Conservation (phyloP, 2,797 vertebrate species). For the Girardinus metallicus region DNA sequence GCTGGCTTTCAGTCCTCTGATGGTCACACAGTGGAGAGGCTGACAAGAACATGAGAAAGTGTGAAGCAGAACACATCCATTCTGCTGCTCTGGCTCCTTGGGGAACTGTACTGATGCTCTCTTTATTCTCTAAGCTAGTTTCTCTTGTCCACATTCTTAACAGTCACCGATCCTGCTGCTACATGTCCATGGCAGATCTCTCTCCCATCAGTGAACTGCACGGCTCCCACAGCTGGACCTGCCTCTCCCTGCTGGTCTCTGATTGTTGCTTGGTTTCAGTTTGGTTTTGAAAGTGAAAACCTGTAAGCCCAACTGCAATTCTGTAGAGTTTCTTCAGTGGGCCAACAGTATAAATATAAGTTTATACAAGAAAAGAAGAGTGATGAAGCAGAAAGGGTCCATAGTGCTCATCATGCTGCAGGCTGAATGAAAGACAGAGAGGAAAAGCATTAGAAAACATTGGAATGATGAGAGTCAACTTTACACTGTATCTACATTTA, state of each 20-base stretch:
- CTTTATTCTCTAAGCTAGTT: slow-evolving; percentile 66
- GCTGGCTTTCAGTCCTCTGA: slow-evolving; percentile 17
- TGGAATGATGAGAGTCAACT: background rate
- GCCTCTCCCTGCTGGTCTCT: slow-evolving; percentile 17
- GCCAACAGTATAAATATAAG: slow-evolving; percentile 85
- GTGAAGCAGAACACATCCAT: slow-evolving; percentile 73
- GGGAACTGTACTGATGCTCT: slow-evolving; percentile 51
- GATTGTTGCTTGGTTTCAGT: slow-evolving; percentile 50
- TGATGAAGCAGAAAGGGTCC: slow-evolving; percentile 83
- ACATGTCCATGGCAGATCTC: slow-evolving; percentile 49
- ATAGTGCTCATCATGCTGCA: slow-evolving; percentile 80
- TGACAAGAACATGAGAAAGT: slow-evolving; percentile 23
- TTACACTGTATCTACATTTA: background rate
- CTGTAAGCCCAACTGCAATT: slow-evolving; percentile 45
- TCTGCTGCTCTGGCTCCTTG: slow-evolving; percentile 47
- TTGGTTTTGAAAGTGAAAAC: slow-evolving; percentile 76
- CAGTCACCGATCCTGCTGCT: slow-evolving; percentile 67
- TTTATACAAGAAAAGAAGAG: slow-evolving; percentile 87
- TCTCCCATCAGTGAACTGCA: slow-evolving; percentile 10
- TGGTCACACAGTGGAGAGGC: slow-evolving; percentile 33
- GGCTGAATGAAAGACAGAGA: slow-evolving; percentile 73
- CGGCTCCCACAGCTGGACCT: slow-evolving; percentile 38
- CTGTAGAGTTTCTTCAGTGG: slow-evolving; percentile 81
- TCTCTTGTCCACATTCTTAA: slow-evolving; percentile 52
- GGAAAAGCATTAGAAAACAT: background rate